Conservation (phyloP, 64 coral and sea anemone genomes). For the Acropora yongei region DNA sequence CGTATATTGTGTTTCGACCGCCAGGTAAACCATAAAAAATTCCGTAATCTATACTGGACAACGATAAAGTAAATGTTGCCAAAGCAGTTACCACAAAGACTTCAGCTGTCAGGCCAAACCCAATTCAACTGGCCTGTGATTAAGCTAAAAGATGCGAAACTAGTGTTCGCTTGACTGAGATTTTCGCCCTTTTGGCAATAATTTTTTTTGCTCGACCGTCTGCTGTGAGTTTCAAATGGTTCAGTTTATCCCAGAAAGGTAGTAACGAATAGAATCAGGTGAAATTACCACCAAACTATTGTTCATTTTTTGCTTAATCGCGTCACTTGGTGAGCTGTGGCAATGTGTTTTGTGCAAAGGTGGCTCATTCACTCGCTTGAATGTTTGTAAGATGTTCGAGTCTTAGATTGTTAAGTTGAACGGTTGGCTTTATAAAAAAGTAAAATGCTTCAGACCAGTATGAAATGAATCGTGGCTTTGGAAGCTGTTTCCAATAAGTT, state of each 20-base stretch:
- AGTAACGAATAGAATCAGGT: slow-evolving; percentile 22
- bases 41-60: background rate
- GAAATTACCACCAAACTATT: background rate
- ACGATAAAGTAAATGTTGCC: slow-evolving; percentile 16
- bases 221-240: slow-evolving; percentile 7
- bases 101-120: slow-evolving; percentile 1
- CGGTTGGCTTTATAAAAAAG: no score
- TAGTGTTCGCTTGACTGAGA: background rate
- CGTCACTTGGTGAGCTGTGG: background rate
- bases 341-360: no score
- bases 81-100: background rate
- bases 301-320: background rate
- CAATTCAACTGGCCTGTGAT: background rate
- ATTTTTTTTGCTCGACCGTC: slow-evolving; percentile 4
- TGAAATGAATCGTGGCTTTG: background rate
- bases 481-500: no score
- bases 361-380: no score
- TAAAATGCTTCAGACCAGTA: no score
- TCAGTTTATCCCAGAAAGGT: background rate
- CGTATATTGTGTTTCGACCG: background rate
- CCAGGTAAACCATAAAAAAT: slow-evolving; percentile 38
- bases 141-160: background rate
- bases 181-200: slow-evolving; percentile 11
- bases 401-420: no score
- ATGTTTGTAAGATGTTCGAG: no score